Evolutionary conservation across 1,140 invertebrate species (phyloP), one percentile per base, ranked within the genome.

Genomic region (Mactra quadrangularis): DNA sequence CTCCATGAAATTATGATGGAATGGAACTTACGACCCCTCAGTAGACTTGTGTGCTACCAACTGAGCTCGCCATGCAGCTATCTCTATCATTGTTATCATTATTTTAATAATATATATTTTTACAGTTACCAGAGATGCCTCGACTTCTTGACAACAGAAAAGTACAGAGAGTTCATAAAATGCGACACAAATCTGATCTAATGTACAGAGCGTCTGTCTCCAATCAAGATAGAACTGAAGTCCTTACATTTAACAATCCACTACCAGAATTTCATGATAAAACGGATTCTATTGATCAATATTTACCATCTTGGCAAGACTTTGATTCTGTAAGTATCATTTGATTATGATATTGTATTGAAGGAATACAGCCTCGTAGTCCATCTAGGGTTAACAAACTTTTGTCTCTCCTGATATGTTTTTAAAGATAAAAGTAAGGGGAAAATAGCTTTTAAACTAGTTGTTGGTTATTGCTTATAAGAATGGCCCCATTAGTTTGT

Each of bases 171-270:
- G 57, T 75, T 1, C 55, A 57, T 11, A 82, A 74, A 31, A 82
- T 82, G 79, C 47, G 79, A 11, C 90, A 90, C 82, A 91, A 90
- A 68, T 83, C 86, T 22, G 87, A 90, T 60, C 59, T 92, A 50
- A 92, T 92, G 91, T 90, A 88, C 60, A 84, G 89, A 35, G 86
- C 90, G 4, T 90, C 91, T 0, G 53, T 83, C 22, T 88, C 38
- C 31, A 92, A 92, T 64, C 70, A 88, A 53, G 89, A 91, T 77
- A 68, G 89, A 9, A 89, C 87, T 6, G 85, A 87, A 17, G 86
- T 92, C 4, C 83, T 91, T 1, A 82, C 86, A 13, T 86, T 86
- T 83, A 90, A 91, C 72, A 91, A 90, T 75, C 90, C 90, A 7
- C 72, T 89, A 22, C 89, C 90, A 27, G 85, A 87, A 55, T 59